These are phyloP conservation scores for Neomonachus schauinslandi DNA, from an alignment of 2,113 vertebrate species.

Conservation along the genomic window DNA sequence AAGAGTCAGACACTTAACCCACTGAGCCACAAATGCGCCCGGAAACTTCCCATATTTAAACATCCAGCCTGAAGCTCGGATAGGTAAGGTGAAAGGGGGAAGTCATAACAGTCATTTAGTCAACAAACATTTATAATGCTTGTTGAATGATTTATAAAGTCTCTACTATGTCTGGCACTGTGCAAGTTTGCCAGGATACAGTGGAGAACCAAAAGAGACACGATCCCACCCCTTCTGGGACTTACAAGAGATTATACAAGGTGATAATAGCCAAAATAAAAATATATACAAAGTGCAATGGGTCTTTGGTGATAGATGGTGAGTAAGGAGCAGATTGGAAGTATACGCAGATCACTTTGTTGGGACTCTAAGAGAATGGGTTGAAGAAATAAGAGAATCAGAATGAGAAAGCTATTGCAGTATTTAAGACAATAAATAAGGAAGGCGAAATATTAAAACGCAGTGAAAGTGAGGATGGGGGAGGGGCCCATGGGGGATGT, in stretches of 20 bases:
- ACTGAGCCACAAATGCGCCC: not conserved
- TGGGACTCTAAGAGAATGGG: not conserved
- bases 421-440: conserved; percentile 13
- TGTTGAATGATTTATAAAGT: not conserved
- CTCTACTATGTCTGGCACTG: not conserved
- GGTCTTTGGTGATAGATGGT: not conserved
- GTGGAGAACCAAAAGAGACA: not conserved
- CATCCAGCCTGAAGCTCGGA: not conserved
- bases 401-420: not conserved
- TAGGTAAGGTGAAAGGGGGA: not conserved
- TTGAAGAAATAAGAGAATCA: not conserved
- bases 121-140: not conserved
- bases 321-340: not conserved
- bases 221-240: not conserved
- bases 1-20: not conserved
- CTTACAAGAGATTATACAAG: not conserved
- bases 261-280: not conserved
- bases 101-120: not conserved
- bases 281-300: not conserved
- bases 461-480: not conserved
- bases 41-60: conserved; percentile 7
- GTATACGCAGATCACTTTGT: not conserved
- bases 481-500: not conserved
- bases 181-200: not conserved
- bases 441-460: not conserved